Evolutionary conservation across 2,888 invertebrate genomes (phyloP).

Genomic region (Eledona agricola): DNA sequence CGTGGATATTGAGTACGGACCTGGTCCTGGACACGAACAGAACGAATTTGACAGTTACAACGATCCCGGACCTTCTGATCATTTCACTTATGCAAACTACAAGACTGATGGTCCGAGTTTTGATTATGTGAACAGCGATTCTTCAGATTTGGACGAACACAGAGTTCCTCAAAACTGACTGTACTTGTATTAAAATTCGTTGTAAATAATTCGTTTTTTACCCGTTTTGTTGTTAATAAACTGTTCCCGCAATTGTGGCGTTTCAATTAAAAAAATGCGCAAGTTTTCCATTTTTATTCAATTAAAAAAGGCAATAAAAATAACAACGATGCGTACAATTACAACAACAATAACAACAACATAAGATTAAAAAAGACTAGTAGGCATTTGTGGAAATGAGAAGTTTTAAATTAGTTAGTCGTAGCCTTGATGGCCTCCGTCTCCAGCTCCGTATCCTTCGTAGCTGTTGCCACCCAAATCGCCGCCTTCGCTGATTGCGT

Average conservation of each 20-base stretch:
- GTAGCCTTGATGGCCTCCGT: constrained; percentile 50
- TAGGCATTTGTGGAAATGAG: constrained; percentile 34
- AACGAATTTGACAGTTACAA: not conserved
- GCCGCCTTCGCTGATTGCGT: constrained; percentile 37
- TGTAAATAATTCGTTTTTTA: too few species aligned
- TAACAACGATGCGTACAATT: constrained; percentile 26
- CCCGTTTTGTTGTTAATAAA: too few species aligned
- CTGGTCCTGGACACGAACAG: not conserved
- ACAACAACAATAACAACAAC: constrained; percentile 25
- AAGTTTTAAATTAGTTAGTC: constrained; percentile 39
- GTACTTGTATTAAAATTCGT: too few species aligned
- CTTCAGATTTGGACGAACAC: not conserved
- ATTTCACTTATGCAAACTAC: constrained; percentile 1
- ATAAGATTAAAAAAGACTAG: constrained; percentile 38
- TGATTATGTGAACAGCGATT: not conserved
- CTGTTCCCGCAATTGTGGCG: not conserved
- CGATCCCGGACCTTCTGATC: constrained; percentile 1
- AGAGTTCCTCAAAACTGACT: constrained; percentile 1
- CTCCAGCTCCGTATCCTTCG: constrained; percentile 44
- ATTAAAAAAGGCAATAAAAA: constrained; percentile 25
- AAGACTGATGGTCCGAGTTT: constrained; percentile 17
- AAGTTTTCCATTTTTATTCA: constrained; percentile 13
- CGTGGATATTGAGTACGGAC: constrained; percentile 1
- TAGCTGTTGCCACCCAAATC: constrained; percentile 34
- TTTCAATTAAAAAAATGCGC: not conserved